phyloP scores from a whole-genome alignment of 2,888 invertebrate genomes.

The Trissolcus brochymenae region DNA sequence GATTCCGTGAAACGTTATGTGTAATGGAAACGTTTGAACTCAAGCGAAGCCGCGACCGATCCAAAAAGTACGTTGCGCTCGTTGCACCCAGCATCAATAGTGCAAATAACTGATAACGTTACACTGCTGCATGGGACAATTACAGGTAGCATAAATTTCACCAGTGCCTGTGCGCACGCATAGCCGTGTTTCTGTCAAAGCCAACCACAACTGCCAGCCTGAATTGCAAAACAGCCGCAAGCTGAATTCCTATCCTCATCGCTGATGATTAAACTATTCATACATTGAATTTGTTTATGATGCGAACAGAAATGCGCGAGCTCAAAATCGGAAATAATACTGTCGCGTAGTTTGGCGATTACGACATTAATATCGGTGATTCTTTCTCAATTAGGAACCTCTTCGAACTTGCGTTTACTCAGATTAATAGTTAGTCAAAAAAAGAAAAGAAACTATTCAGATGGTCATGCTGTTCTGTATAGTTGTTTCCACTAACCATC shows the following conservation, averaged over 20 bases:
- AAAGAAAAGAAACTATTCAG: too few relatives aligned
- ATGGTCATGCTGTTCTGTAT: too few relatives aligned
- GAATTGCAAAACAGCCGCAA: conserved; percentile 58
- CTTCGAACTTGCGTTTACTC: too few relatives aligned
- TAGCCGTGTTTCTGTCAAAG: conserved; percentile 50
- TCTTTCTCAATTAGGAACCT: too few relatives aligned
- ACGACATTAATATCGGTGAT: too few relatives aligned
- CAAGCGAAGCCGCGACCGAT: conserved; percentile 19
- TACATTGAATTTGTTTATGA: conserved; percentile 46
- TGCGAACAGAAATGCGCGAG: conserved; percentile 30
- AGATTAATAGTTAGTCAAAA: too few relatives aligned
- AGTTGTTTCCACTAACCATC: too few relatives aligned
- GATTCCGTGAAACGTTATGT: conserved; percentile 22
- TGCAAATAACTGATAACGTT: conserved; percentile 47
- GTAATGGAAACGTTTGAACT: conserved; percentile 30
- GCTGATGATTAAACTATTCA: conserved; percentile 50
- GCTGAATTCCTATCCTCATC: conserved; percentile 42
- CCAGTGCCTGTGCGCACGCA: conserved; percentile 21
- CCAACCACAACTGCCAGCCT: conserved; percentile 53
- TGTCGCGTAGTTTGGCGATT: conserved; percentile 1
- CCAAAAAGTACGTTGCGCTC: conserved; percentile 37
- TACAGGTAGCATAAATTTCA: conserved; percentile 54
- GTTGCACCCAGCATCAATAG: conserved; percentile 36
- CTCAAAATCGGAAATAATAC: conserved; percentile 29
- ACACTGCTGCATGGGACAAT: conserved; percentile 43